Base-by-base conservation (phyloP, 1,140 invertebrate genomes). In the Polypedilum vanderplanki region DNA sequence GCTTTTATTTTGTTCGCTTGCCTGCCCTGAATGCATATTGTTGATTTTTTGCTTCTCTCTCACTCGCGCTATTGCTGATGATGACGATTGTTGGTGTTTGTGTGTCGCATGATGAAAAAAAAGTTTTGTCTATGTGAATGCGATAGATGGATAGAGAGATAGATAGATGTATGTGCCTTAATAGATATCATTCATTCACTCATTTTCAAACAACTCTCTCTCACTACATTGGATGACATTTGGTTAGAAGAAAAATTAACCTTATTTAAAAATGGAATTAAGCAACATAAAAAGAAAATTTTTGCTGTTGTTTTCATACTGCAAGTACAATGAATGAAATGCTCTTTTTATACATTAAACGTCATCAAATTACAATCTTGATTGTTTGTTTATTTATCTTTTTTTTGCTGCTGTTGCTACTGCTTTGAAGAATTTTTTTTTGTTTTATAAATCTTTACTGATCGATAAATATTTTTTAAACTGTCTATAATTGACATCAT, bases 241-340 rank as follows among this genome's bases (percentile, higher is more conserved):
- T 70, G 65, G 65, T 22, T 33, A 22, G 17, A 70, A 70, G 65
- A 70, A 70, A 70, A 70, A 70, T 70, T 70, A 70, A 70, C 65
- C 65, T 70, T 70, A 70, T 70, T 70, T 70, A 70, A 33, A 33
- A 70, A 70, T 70, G 65, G 65, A 70, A 70, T 70, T 70, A 70
- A 70, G 65, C 17, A 70, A 22, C 17, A 70, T 70, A 18, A 5
- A 33, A 57, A 57, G 46, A 57, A 57, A 4, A 57, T 57, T n/a
- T 57, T 57, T n/a, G 1, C 24, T 33, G 24, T 33, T 33, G 24
- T 33, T 33, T 33, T 33, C 5, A 33, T 5, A 33, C 24, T 33
- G 24, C 24, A 33, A 33, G 24, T 5, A 57, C 46, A 57, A 57
- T 57, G 46, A 57, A 57, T 57, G 46, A 57, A 57, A 57, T 57